A percentile compares a stretch with the other conserved stretches of the same genome.
phyloP scores from a whole-genome alignment of 2,113 vertebrate genomes.

The Ornithorhynchus anatinus region DNA sequence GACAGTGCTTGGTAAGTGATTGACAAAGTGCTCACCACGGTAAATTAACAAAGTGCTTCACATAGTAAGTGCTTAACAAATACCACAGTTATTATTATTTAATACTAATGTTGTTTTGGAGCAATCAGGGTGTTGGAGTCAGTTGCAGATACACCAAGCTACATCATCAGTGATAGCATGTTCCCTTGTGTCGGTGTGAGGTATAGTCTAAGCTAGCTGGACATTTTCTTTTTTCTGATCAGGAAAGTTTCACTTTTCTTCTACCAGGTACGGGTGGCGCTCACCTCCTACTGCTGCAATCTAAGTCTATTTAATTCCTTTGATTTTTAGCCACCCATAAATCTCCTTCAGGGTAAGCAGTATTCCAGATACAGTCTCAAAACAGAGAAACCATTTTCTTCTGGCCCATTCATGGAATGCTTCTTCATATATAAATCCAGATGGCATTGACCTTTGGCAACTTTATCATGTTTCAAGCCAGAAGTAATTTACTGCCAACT shows the following conservation, averaged over 20 bases:
- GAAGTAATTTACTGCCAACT: background rate
- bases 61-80: no score
- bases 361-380: background rate
- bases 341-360: background rate
- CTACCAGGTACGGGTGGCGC: background rate
- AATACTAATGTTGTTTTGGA: no score
- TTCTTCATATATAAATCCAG: background rate
- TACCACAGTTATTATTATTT: no score
- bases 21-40: no score
- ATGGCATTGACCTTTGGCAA: background rate
- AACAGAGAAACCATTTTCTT: background rate
- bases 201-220: background rate
- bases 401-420: background rate
- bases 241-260: background rate
- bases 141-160: no score
- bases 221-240: background rate
- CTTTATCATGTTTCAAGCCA: background rate
- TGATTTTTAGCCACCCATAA: background rate
- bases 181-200: background rate
- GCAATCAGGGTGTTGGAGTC: no score
- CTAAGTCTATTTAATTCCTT: background rate
- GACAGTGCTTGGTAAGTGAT: no score
- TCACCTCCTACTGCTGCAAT: background rate
- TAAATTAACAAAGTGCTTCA: no score
- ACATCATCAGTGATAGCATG: no score